Evolutionary conservation across 2,888 invertebrate genomes (phyloP), one percentile per base, ranked within the genome.

Genomic region (Tuta absoluta): DNA sequence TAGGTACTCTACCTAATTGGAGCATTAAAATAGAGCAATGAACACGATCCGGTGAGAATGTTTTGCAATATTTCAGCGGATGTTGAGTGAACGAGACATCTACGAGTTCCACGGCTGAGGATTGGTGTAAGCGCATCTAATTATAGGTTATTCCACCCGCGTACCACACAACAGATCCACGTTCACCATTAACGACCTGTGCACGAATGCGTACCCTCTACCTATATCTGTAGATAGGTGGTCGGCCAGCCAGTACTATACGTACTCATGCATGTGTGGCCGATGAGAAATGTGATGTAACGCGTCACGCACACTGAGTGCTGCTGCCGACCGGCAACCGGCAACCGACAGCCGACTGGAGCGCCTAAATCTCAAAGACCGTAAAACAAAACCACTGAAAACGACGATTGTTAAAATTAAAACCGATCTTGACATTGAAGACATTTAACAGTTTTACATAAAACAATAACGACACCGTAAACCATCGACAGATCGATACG

Each of bases 141-240:
- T 89, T 89, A 89, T 90, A 90, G 89, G 89, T 89, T 89, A 88
- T 90, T 89, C 87, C 90, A 86, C 89, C 82, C 85, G 85, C 82
- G 85, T 82, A 85, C 83, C 82, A 81, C 80, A 85, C 84, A 85
- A 84, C 86, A 84, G 86, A 87, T 87, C 84, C 84, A 85, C 85
- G 84, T 80, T 81, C 81, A 85, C 85, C 85, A 87, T 86, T 86
- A 87, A 86, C 86, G 88, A 86, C 84, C 83, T 80, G 85, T 81
- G 82, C 87, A 87, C 85, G 86, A 86, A 82, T 82, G 81, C 84
- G 78, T 82, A 80, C 79, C 77, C 77, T 71, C 75, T 75, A 78
- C 72, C 72, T 78, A 79, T 76, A 69, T 72, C 73, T 78, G 69
- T 76, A 76, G 76, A 79, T 75, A 77, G 75, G 78, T 75, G 76